Conservation (phyloP, 2,797 vertebrate genomes). For the Rhadinocentrus ornatus region DNA sequence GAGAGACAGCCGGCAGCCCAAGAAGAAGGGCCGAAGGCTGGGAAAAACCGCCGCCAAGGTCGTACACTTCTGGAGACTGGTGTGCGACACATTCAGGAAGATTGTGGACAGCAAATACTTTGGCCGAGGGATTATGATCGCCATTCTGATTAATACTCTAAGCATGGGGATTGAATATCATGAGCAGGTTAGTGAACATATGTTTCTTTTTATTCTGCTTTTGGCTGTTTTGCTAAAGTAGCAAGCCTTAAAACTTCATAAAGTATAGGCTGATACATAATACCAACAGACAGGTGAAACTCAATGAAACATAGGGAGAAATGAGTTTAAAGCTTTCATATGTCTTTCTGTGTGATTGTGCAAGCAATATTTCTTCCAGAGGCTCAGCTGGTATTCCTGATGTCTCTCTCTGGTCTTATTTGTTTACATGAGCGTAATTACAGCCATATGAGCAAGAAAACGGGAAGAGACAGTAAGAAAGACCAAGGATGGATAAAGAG, state of each 20-base stretch:
- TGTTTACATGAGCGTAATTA: slow-evolving; percentile 73
- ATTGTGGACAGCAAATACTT: slow-evolving; percentile 99
- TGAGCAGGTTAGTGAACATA: slow-evolving; percentile 86
- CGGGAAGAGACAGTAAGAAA: slow-evolving; percentile 27
- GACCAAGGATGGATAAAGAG: slow-evolving; percentile 16
- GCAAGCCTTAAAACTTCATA: neutral
- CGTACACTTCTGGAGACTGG: slow-evolving; percentile 90
- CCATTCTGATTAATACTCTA: slow-evolving; percentile 95
- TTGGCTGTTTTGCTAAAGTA: neutral
- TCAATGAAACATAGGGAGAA: slow-evolving; percentile 1
- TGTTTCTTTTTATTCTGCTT: neutral
- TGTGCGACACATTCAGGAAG: slow-evolving; percentile 92
- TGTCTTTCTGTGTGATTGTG: slow-evolving; percentile 48
- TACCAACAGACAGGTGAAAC: neutral
- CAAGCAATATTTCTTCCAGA: slow-evolving; percentile 48
- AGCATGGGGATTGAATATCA: slow-evolving; percentile 99
- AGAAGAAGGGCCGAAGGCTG: slow-evolving; percentile 67
- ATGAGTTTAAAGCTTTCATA: slow-evolving; percentile 18
- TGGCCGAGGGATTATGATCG: slow-evolving; percentile 96
- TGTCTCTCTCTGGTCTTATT: slow-evolving; percentile 61
- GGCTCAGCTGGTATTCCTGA: slow-evolving; percentile 60
- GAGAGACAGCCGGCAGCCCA: slow-evolving; percentile 83
- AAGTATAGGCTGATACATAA: neutral
- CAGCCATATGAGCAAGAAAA: slow-evolving; percentile 62
- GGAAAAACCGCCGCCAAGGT: slow-evolving; percentile 75